Conservation (phyloP, 2,888 invertebrate genomes). For the Epinotia demarniana region DNA sequence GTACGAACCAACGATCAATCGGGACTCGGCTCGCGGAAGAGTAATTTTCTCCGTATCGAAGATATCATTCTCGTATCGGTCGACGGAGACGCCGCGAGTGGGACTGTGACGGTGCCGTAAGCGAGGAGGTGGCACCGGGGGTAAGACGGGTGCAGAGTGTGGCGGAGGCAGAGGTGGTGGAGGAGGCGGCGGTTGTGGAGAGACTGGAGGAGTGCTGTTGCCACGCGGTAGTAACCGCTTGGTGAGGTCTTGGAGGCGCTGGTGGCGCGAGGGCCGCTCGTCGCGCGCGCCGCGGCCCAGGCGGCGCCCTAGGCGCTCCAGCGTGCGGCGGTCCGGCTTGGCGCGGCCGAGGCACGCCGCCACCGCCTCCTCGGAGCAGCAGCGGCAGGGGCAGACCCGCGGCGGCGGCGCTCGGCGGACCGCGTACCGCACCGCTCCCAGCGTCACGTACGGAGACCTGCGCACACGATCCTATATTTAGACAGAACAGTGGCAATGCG, state of each 20-base stretch:
- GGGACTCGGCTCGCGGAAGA: conserved; percentile 84
- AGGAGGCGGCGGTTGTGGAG: conserved; percentile 64
- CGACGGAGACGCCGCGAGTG: conserved; percentile 76
- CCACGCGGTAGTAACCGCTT: conserved; percentile 89
- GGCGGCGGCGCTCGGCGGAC: conserved; percentile 87
- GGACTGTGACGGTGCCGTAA: conserved; percentile 82
- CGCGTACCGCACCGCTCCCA: conserved; percentile 89
- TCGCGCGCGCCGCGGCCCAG: conserved; percentile 85
- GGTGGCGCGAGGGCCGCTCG: conserved; percentile 83
- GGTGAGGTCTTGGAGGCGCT: conserved; percentile 92
- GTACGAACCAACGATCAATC: conserved; percentile 86
- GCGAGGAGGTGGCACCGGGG: conserved; percentile 84
- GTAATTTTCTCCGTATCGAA: conserved; percentile 80
- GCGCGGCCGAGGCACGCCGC: conserved; percentile 82
- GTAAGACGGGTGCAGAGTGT: conserved; percentile 82
- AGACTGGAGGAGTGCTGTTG: conserved; percentile 55
- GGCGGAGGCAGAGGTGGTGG: conserved; percentile 75
- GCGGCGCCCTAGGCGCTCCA: conserved; percentile 93
- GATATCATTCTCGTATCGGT: conserved; percentile 69
- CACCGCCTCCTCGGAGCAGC: conserved; percentile 83
- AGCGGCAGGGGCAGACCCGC: conserved; percentile 84
- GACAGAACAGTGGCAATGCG: conserved; percentile 59
- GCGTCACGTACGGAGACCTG: conserved; percentile 86
- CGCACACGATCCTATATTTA: conserved; percentile 69
- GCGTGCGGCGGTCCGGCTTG: conserved; percentile 86